Evolutionary conservation across 2,888 invertebrate genomes (phyloP).

Genomic region (Orthosia gothica): DNA sequence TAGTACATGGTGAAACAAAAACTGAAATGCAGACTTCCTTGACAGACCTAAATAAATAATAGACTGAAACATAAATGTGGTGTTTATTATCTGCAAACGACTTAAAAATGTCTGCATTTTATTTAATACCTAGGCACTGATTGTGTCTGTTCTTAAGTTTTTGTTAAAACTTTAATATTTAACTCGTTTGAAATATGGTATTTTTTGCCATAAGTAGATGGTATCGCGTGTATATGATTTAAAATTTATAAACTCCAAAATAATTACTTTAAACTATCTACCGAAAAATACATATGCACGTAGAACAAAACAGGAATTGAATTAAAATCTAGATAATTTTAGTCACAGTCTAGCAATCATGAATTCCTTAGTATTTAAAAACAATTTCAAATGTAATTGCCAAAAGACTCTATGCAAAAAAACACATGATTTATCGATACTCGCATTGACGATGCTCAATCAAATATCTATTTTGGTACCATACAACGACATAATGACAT

Average conservation of each 20-base stretch:
- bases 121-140: conserved; percentile 16
- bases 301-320: background rate
- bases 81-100: conserved; percentile 18
- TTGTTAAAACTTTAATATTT: conserved; percentile 9
- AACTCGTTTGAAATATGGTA: background rate
- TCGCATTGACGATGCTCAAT: conserved; percentile 6
- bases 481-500: conserved; percentile 40
- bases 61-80: background rate
- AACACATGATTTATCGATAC: conserved; percentile 5
- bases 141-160: conserved; percentile 11
- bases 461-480: conserved; percentile 48
- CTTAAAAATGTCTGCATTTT: conserved; percentile 11
- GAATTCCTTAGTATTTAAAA: background rate
- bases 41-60: conserved; percentile 7
- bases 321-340: background rate
- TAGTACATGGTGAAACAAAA: background rate
- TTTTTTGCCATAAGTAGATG: background rate
- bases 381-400: conserved; percentile 2
- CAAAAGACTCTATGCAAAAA: background rate
- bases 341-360: background rate
- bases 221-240: background rate
- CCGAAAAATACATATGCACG: background rate
- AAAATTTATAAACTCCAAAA: background rate
- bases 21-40: conserved; percentile 14
- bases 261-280: background rate